Evolutionary conservation across 2,797 vertebrate genomes (phyloP).

Genomic region (Argya squamiceps): DNA sequence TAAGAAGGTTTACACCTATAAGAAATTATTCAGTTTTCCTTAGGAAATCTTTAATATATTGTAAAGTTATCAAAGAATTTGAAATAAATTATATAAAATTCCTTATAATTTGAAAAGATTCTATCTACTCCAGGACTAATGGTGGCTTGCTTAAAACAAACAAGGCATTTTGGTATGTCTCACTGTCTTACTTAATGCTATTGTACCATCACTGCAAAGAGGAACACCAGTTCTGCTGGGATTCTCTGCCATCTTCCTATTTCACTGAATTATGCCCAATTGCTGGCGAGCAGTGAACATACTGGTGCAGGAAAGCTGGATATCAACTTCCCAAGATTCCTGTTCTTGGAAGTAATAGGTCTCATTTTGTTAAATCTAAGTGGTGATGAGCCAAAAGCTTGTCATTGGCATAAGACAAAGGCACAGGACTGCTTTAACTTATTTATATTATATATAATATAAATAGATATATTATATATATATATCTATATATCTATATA

Average conservation of each 20-base stretch:
- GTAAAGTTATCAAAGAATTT: constrained; percentile 34
- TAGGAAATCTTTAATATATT: constrained; percentile 14
- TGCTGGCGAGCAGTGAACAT: not conserved
- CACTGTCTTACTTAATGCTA: not conserved
- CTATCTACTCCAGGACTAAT: not conserved
- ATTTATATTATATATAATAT: too few relatives aligned
- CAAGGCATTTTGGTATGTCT: not conserved
- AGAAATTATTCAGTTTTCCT: constrained; percentile 29
- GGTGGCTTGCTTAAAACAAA: not conserved
- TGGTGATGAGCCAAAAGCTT: constrained; percentile 1
- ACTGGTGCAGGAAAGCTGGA: not conserved
- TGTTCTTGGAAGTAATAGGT: not conserved
- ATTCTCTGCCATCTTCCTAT: not conserved
- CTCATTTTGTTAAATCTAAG: constrained; percentile 18
- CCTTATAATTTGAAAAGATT: not conserved
- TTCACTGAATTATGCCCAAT: not conserved
- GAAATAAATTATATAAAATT: constrained; percentile 9
- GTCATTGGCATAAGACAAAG: not conserved
- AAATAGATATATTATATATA: too few relatives aligned
- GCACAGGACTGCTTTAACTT: not conserved
- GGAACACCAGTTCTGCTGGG: not conserved
- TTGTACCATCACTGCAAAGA: not conserved
- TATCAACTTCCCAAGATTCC: not conserved
- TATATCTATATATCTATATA: too few relatives aligned
- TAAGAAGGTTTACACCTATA: constrained; percentile 25